phyloP scores from a whole-genome alignment of 2,797 vertebrate genomes.

The Ciconia nigra region DNA sequence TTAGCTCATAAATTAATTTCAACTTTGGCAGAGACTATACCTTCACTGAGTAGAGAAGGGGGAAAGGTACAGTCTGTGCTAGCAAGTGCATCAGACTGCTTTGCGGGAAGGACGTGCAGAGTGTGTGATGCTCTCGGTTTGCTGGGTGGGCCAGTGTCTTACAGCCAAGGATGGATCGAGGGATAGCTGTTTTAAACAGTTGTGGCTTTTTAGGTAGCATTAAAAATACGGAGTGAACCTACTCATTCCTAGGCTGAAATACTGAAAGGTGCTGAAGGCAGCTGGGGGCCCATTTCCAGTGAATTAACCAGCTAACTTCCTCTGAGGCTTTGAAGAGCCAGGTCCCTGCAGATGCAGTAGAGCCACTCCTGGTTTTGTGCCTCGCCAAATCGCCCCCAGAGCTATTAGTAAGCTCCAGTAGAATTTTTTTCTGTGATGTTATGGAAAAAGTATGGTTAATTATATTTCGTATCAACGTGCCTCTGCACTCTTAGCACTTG shows the following conservation, averaged over 20 bases:
- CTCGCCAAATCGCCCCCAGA: background rate
- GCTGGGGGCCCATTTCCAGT: background rate
- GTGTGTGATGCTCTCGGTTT: background rate
- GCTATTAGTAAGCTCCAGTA: background rate
- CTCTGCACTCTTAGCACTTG: background rate
- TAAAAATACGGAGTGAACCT: background rate
- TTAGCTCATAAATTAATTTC: background rate
- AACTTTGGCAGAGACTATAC: background rate
- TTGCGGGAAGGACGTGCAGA: background rate
- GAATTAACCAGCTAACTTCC: background rate
- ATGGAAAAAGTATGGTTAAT: background rate
- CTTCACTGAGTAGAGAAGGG: background rate
- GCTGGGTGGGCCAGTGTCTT: background rate
- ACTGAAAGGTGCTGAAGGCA: background rate
- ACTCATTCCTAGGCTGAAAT: background rate
- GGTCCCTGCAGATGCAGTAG: fast-evolving
- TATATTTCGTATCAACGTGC: background rate
- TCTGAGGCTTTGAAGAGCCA: background rate
- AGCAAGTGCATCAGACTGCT: too few species aligned
- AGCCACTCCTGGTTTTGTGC: background rate
- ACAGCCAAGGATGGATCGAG: background rate
- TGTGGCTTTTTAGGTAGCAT: background rate
- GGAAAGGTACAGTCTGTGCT: background rate
- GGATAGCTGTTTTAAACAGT: background rate
- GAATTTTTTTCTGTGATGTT: background rate